Evolutionary conservation across 2,113 vertebrate genomes (phyloP).

Genomic region (Dasyurus viverrinus): DNA sequence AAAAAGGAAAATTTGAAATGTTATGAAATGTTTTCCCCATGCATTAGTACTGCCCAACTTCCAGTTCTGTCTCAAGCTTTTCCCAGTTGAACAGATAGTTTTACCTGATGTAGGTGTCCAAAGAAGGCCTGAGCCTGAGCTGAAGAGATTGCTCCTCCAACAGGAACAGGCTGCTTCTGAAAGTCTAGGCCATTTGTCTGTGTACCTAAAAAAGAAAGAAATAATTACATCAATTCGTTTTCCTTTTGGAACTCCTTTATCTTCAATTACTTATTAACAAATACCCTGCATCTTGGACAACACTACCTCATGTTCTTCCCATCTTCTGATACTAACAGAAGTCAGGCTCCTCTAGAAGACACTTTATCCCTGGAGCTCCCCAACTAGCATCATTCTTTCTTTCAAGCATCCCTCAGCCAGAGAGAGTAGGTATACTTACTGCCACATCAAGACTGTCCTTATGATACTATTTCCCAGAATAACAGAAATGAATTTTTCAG

Average conservation of each 20-base stretch:
- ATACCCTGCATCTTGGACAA: background rate
- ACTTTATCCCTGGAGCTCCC: background rate
- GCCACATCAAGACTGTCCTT: background rate
- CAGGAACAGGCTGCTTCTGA: conserved; percentile 95
- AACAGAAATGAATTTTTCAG: background rate
- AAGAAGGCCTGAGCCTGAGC: conserved; percentile 98
- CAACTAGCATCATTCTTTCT: background rate
- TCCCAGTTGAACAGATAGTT: background rate
- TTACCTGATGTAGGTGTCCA: conserved; percentile 96
- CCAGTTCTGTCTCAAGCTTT: background rate
- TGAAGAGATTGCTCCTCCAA: conserved; percentile 94
- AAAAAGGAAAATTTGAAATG: background rate
- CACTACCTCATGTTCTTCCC: background rate
- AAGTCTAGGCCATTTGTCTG: conserved; percentile 99
- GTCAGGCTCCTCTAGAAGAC: background rate
- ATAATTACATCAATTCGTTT: conserved; percentile 18
- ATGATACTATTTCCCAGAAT: background rate
- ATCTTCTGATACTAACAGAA: background rate
- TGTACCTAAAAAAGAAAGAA: conserved; percentile 87
- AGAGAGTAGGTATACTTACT: background rate
- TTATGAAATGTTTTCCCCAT: background rate
- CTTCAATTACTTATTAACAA: background rate
- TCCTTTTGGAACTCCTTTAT: background rate
- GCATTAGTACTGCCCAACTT: rapidly evolving
- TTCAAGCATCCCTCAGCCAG: background rate